phyloP scores from a whole-genome alignment of 2,888 invertebrate genomes.

The Orchesella flavescens region DNA sequence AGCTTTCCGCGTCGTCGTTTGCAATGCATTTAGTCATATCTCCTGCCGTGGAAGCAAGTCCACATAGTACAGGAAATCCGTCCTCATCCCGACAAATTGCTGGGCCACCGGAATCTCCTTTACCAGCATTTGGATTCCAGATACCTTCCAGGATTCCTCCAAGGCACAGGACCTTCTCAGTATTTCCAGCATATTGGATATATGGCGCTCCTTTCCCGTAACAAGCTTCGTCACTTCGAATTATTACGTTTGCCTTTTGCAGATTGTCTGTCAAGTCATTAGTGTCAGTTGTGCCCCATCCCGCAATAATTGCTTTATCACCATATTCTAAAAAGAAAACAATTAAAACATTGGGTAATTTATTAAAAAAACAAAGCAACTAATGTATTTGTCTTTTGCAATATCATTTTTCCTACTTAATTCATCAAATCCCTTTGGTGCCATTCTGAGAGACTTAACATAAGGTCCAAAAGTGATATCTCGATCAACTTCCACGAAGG shows the following conservation, averaged over 20 bases:
- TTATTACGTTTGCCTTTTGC: conserved; percentile 3
- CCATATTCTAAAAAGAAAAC: conserved; percentile 33
- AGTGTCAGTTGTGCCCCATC: background rate
- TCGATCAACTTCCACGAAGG: conserved; percentile 25
- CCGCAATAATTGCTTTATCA: background rate
- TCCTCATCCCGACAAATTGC: conserved; percentile 18
- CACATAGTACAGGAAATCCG: conserved; percentile 30
- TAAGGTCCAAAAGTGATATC: conserved; percentile 24
- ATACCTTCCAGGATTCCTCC: conserved; percentile 25
- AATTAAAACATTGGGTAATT: no score
- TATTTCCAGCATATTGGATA: no score
- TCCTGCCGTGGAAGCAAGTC: conserved; percentile 37
- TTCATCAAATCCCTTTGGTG: conserved; percentile 22
- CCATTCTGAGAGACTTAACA: conserved; percentile 33
- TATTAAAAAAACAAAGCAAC: background rate
- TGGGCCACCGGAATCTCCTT: conserved; percentile 47
- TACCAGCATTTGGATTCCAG: conserved; percentile 23
- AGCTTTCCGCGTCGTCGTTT: background rate
- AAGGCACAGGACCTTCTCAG: conserved; percentile 30
- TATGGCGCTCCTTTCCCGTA: no score
- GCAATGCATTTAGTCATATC: conserved; percentile 1
- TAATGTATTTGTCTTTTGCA: background rate
- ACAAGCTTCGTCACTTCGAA: no score
- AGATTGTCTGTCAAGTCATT: background rate
- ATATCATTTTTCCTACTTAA: no score